phyloP scores from a whole-genome alignment of 2,888 invertebrate species.

The Harmothoe impar region DNA sequence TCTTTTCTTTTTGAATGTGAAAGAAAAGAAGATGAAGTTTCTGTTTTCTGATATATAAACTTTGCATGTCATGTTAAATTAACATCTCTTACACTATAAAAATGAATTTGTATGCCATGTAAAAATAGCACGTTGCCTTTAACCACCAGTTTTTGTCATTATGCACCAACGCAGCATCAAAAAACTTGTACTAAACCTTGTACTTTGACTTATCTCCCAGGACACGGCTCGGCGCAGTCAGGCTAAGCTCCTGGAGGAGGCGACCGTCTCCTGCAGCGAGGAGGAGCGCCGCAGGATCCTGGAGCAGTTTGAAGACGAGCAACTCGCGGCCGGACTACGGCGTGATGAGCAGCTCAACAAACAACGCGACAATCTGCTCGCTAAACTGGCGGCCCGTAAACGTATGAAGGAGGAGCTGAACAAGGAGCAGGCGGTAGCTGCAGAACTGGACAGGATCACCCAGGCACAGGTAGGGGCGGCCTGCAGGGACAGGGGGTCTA shows the following conservation, averaged over 20 bases:
- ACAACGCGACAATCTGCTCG: slow-evolving; percentile 77
- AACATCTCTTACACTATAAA: no score
- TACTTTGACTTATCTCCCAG: no score
- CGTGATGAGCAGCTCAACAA: slow-evolving; percentile 71
- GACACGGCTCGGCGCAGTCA: slow-evolving; percentile 72
- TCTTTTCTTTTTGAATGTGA: background rate
- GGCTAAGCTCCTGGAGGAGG: slow-evolving; percentile 73
- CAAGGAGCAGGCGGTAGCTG: slow-evolving; percentile 77
- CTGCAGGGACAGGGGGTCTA: background rate
- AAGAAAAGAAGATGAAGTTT: no score
- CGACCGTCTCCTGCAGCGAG: slow-evolving; percentile 72
- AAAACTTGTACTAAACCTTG: no score
- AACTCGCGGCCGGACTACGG: slow-evolving; percentile 65
- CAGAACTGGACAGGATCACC: slow-evolving; percentile 79
- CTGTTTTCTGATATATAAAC: no score
- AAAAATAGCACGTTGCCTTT: no score
- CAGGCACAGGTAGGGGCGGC: slow-evolving; percentile 75
- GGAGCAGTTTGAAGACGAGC: slow-evolving; percentile 30
- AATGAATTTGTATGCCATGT: no score
- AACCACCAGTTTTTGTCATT: no score
- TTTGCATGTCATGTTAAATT: no score
- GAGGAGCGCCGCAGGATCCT: slow-evolving; percentile 19
- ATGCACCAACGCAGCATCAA: no score
- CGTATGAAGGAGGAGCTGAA: slow-evolving; percentile 79
- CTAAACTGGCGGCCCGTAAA: slow-evolving; percentile 80